A percentile compares a stretch with the other conserved stretches of the same genome.
These are phyloP conservation scores for Natator depressus DNA, from an alignment of 2,113 vertebrate species.

Conservation along the genomic window DNA sequence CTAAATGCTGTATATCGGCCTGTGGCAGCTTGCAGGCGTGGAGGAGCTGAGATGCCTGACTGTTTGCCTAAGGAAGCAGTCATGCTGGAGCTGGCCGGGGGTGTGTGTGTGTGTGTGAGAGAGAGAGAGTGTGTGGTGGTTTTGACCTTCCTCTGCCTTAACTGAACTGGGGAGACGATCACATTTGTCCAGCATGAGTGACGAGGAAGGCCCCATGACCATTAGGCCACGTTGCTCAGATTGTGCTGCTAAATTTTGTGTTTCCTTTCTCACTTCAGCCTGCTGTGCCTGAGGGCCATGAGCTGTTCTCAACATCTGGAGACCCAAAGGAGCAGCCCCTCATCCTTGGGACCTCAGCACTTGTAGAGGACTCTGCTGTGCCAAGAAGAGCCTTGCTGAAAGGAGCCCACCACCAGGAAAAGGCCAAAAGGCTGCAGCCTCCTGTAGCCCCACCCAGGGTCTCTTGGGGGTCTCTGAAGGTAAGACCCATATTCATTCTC, in stretches of 20 bases:
- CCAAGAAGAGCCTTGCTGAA: not conserved
- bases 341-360: accelerated
- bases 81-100: not conserved
- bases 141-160: not conserved
- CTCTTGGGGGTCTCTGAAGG: slow-evolving; percentile 14
- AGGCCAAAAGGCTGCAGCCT: accelerated
- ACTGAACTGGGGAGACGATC: not conserved
- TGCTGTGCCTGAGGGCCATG: slow-evolving; percentile 23
- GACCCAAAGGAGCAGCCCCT: not conserved
- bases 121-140: no score
- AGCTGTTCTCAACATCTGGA: accelerated
- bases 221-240: accelerated
- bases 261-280: slow-evolving; percentile 33
- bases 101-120: not conserved
- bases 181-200: not conserved
- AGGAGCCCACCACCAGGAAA: accelerated
- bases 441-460: not conserved
- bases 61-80: not conserved
- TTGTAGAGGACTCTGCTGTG: slow-evolving; percentile 9
- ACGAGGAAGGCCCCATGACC: not conserved
- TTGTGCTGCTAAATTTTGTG: accelerated
- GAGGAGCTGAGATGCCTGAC: not conserved
- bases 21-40: not conserved
- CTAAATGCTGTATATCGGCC: not conserved
- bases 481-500: not conserved